phyloP scores from a whole-genome alignment of 2,113 vertebrate species.

The Scortum barcoo region DNA sequence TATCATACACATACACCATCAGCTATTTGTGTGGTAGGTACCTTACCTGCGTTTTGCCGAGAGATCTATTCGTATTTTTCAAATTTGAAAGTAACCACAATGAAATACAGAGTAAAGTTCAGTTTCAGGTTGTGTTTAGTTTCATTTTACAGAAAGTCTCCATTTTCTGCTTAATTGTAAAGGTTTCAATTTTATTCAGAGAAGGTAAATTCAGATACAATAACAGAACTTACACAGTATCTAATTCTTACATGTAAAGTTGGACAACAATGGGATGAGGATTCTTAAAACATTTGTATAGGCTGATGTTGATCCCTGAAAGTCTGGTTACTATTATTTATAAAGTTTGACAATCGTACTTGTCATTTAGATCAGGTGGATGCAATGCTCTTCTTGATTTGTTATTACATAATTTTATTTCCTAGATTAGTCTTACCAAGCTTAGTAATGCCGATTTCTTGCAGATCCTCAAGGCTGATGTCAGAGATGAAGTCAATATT shows the following conservation, averaged over 20 bases:
- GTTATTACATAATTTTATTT: neutral
- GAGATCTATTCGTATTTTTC: neutral
- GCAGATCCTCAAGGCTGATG: slow-evolving; percentile 97
- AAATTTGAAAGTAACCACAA: too few species aligned
- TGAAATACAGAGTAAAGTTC: neutral
- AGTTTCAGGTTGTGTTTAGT: neutral
- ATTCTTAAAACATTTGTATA: neutral
- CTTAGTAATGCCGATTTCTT: slow-evolving; percentile 96
- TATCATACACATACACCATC: neutral
- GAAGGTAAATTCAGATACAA: neutral
- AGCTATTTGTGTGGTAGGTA: neutral
- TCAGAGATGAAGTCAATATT: slow-evolving; percentile 98
- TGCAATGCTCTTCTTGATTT: neutral
- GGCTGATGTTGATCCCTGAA: neutral
- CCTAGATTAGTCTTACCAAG: slow-evolving; percentile 56
- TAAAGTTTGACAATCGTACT: neutral
- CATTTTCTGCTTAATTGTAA: neutral
- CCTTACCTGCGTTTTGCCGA: neutral
- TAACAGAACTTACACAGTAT: neutral
- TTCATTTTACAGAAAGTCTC: neutral
- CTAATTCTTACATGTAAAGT: neutral
- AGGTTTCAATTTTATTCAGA: neutral
- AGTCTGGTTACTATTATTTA: neutral
- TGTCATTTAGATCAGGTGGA: neutral
- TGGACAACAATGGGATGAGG: neutral